Evolutionary conservation across 1,140 invertebrate genomes (phyloP), one percentile per base, ranked within the genome.

Genomic region (Drosophila tristis): DNA sequence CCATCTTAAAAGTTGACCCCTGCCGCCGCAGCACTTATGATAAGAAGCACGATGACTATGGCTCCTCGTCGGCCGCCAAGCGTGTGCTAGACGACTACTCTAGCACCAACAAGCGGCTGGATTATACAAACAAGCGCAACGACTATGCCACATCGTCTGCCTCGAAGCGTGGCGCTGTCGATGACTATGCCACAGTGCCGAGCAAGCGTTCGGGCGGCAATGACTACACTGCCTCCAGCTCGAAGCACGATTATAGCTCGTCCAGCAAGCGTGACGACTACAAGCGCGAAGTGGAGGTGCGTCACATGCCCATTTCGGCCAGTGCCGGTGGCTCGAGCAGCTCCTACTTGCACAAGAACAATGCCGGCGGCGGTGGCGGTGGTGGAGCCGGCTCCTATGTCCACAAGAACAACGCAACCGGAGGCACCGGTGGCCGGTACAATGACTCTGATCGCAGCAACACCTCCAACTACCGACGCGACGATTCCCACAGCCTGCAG

Each of bases 31-130:
- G 79, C 66, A 75, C 74, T 13, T 91, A 90, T 45, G 90, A 90
- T 13, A 91, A 91, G 50, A 92, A 92, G 16, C 86, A 91, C 26
- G 91, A 92, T 75, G 91, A 92, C 48, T 92, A 89, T 53, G 65
- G 70, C 8, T 74, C 74, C 9, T 71, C 89, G 8, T 84, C 89
- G 6, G 49, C 70, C 13, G 72, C 77, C 5, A 90, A 90, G 23
- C 81, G 82, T 11, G 65, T 67, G 5, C 29, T 91, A 20, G 87
- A 91, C 11, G 90, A 91, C 23, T 91, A 87, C 25, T 71, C 82
- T 0, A 91, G 74, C 48, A 73, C 75, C 25, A 49, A 67, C 23
- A 92, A 92, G 50, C 86, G 91, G n/a, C 47, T 87, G 16, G 90
- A 91, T 9, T 91, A 90, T 43, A 47, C 73, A 11, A 61, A 72